Conservation (phyloP, 1,140 invertebrate species). For the Diuraphis noxia region DNA sequence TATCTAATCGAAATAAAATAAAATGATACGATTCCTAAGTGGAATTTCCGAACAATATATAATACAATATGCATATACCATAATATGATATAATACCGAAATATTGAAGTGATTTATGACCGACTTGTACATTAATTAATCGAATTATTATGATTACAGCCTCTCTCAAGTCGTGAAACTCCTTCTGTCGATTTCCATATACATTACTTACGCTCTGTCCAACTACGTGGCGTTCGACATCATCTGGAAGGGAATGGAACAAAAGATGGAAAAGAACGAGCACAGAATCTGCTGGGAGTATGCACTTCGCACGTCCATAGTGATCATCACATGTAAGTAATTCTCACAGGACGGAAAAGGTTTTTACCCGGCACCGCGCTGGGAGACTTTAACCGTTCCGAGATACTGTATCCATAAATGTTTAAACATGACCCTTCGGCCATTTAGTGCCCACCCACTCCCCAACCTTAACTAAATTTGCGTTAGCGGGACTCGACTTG, state of each 20-base stretch:
- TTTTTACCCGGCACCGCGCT: background rate
- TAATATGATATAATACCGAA: background rate
- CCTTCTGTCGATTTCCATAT: conserved; percentile 78
- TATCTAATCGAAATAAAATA: no score
- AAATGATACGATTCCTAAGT: background rate
- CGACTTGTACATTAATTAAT: background rate
- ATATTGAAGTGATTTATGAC: background rate
- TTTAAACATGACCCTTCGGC: background rate
- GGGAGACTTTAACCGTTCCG: background rate
- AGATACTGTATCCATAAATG: background rate
- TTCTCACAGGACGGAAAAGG: background rate
- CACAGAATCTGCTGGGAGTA: conserved; percentile 68
- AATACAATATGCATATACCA: background rate
- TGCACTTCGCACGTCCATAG: conserved; percentile 68
- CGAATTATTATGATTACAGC: conserved; percentile 63
- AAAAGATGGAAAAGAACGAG: conserved; percentile 59
- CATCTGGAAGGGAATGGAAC: conserved; percentile 72
- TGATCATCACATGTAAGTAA: conserved; percentile 78
- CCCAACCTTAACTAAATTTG: background rate
- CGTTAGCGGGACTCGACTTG: background rate
- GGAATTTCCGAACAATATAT: background rate
- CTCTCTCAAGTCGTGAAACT: conserved; percentile 75
- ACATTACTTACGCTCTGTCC: conserved; percentile 81
- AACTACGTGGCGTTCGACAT: conserved; percentile 90
- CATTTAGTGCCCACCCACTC: no score